Evolutionary conservation across 2,113 vertebrate genomes (phyloP).

Genomic region (Vombatus ursinus): DNA sequence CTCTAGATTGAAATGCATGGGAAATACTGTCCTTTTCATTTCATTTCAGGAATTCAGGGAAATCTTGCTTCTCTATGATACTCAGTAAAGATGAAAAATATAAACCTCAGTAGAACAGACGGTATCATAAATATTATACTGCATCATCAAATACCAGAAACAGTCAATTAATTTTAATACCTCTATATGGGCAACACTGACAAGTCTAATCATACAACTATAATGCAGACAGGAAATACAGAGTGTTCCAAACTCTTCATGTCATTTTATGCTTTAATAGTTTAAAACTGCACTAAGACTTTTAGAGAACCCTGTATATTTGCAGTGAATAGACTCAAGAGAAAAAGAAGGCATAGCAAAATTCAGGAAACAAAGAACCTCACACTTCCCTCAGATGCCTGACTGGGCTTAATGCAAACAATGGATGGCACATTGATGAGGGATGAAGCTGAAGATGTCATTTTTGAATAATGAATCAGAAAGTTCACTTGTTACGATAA

Average conservation of each 20-base stretch:
- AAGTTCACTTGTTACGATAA: not conserved
- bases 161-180: constrained; percentile 50
- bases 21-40: not conserved
- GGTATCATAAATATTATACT: constrained; percentile 27
- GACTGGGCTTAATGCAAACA: not conserved
- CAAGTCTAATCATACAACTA: not conserved
- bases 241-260: not conserved
- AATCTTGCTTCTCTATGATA: not conserved
- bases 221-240: constrained; percentile 3
- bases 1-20: constrained; percentile 23
- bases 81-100: not conserved
- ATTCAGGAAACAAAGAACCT: constrained; percentile 39
- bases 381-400: not conserved
- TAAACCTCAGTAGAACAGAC: constrained; percentile 10
- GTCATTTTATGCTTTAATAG: not conserved
- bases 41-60: not conserved
- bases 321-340: constrained; percentile 44
- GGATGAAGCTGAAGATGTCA: not conserved
- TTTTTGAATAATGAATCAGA: not conserved
- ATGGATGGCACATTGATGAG: not conserved
- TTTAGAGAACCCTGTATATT: constrained; percentile 29
- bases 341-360: constrained; percentile 44
- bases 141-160: constrained; percentile 40
- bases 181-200: constrained; percentile 27
- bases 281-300: not conserved